Base-by-base conservation (phyloP, 2,113 vertebrate genomes). In the Chitala chitala region DNA sequence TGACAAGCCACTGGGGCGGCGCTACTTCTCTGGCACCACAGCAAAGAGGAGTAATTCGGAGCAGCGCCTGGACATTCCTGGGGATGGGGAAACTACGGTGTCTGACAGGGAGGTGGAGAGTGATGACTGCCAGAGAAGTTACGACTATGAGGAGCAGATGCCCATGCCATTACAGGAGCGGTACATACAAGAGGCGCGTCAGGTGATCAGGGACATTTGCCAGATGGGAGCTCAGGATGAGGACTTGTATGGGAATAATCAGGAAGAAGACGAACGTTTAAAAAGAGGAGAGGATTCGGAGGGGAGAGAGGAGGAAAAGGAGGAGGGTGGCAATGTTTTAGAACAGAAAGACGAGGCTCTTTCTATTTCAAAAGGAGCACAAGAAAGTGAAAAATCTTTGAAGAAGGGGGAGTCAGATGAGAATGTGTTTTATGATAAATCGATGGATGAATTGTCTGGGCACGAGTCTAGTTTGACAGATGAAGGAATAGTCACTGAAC, bases 401-500 rank as follows among this genome's bases (percentile, higher is more conserved):
- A 83, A 77, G 75, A 90, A 88, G 48, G 77, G 33, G 0, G 86
- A 88, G 55, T 88, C 68, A 0, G 89, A 93, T 72, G 92, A 93
- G 84, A 86, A 82, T 42, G 70, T 92, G 3, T 59, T 79, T 44
- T 84, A 72, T 13, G 86, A 91, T 64, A 91, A 90, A 75, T 94
- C 91, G 0, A 40, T 91, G 78, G 95, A 98, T 80, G 96, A 98
- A 71, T 89, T 96, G 73, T 96, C 93, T 0, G 95, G 94, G 38
- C 94, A 94, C 0, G 96, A 98, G 84, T 98, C 94, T 0, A 95
- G 90, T 36, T 88, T 98, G 87, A 94, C 92, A 0, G 96, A 99
- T 15, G 97, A 99, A 86, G 97, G 97, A 76, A 99, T 99, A 44
- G 96, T 98, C 68, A 94, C 95, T 0, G 97, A 99, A 83, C 93